Conservation (phyloP, 2,113 vertebrate species). For the Amphiprion ocellaris region DNA sequence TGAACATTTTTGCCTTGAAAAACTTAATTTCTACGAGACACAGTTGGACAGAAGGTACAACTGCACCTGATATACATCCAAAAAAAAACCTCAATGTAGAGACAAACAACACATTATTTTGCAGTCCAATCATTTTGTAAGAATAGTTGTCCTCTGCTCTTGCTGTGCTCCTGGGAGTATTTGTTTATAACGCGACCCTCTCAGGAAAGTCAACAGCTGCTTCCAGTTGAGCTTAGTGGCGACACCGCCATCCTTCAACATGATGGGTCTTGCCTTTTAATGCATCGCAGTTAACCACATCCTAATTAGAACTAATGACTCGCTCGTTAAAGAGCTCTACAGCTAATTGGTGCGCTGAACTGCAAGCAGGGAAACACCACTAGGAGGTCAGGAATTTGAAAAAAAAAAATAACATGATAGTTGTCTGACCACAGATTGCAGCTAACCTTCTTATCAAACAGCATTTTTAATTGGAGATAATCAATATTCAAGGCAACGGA, state of each 20-base stretch:
- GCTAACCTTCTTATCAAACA: conserved; percentile 86
- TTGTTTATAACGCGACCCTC: conserved; percentile 75
- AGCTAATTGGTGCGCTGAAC: conserved; percentile 87
- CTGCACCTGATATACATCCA: not conserved
- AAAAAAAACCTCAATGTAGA: not conserved
- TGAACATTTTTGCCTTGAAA: too few relatives aligned
- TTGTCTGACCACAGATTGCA: conserved; percentile 76
- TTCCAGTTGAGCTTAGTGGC: conserved; percentile 68
- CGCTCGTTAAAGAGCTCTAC: conserved; percentile 86
- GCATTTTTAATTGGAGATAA: conserved; percentile 97
- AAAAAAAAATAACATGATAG: conserved; percentile 72
- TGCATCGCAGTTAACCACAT: conserved; percentile 91
- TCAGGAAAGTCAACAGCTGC: conserved; percentile 80
- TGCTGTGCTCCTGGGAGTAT: conserved; percentile 59
- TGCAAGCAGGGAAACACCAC: conserved; percentile 64
- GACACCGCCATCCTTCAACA: conserved; percentile 73
- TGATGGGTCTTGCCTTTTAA: conserved; percentile 85
- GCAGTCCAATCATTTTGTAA: conserved; percentile 12
- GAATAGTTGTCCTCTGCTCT: conserved; percentile 26
- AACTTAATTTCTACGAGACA: too few relatives aligned
- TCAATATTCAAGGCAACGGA: conserved; percentile 93
- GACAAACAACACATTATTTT: conserved; percentile 5
- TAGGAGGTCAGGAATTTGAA: conserved; percentile 71
- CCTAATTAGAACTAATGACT: conserved; percentile 96
- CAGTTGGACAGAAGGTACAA: too few relatives aligned